phyloP scores from a whole-genome alignment of 2,888 invertebrate species.

The Trichacis sp. region DNA sequence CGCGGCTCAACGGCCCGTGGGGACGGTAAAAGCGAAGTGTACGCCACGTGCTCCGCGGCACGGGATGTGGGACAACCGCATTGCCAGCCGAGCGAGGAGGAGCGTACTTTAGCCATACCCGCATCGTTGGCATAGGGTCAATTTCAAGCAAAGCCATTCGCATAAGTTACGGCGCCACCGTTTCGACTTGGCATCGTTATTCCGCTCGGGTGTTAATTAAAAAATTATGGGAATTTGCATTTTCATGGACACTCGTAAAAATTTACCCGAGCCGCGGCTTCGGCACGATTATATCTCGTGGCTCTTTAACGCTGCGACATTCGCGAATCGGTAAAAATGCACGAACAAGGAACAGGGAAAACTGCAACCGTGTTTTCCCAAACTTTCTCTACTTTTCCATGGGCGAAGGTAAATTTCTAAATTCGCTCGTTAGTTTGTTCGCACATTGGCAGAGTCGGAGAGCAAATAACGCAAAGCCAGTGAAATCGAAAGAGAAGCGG shows the following conservation, averaged over 20 bases:
- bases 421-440: neutral
- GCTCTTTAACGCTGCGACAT: no score
- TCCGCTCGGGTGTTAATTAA: neutral
- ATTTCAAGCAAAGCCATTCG: constrained; percentile 13
- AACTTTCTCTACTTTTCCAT: neutral
- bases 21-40: constrained; percentile 31
- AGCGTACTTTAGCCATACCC: constrained; percentile 13
- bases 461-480: constrained; percentile 31
- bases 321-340: neutral
- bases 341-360: neutral
- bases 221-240: neutral
- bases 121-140: constrained; percentile 10
- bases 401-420: neutral
- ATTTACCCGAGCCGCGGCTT: no score
- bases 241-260: neutral
- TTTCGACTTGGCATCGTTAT: neutral
- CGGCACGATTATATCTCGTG: no score
- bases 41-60: constrained; percentile 25
- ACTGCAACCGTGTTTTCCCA: neutral
- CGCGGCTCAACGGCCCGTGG: constrained; percentile 13
- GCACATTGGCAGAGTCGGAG: constrained; percentile 21
- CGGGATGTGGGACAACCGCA: constrained; percentile 29
- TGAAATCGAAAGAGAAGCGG: constrained; percentile 25
- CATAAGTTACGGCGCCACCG: constrained; percentile 6
- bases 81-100: constrained; percentile 31